Percentiles rank a stretch among this genome's conserved stretches.
Evolutionary conservation across 2,797 vertebrate genomes (phyloP).

Genomic region (Spheniscus humboldti): DNA sequence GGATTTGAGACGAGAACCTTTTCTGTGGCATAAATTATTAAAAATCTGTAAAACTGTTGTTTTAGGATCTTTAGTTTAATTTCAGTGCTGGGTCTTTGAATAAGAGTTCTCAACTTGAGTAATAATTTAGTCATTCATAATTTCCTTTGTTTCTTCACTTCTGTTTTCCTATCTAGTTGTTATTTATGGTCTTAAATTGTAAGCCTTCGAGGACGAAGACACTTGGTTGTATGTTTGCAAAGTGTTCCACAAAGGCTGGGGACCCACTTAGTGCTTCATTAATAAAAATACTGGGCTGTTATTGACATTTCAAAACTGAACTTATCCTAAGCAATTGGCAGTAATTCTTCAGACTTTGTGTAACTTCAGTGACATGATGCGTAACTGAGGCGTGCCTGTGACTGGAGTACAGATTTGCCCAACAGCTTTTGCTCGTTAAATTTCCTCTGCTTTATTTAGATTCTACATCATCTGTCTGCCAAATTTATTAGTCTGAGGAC

Average conservation of each 20-base stretch:
- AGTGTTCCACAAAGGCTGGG: background rate
- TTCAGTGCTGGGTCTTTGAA: background rate
- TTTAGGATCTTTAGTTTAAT: background rate
- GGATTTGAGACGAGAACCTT: background rate
- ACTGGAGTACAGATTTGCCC: background rate
- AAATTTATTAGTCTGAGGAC: background rate
- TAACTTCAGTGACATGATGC: background rate
- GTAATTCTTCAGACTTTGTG: background rate
- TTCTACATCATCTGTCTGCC: background rate
- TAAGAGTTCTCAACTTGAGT: background rate
- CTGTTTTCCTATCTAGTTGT: background rate
- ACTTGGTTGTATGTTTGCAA: background rate
- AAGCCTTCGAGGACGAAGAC: background rate
- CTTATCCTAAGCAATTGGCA: background rate
- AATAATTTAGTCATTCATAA: background rate
- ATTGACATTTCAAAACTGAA: background rate
- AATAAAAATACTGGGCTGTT: background rate
- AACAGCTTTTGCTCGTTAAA: constrained; percentile 26
- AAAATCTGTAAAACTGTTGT: background rate
- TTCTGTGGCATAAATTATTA: background rate
- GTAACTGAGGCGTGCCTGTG: background rate
- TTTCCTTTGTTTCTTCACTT: background rate
- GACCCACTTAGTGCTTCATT: background rate
- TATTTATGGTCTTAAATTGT: background rate
- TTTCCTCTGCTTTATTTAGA: background rate